These are phyloP conservation scores for Progne subis DNA, from an alignment of 2,113 vertebrate genomes.

Conservation along the genomic window DNA sequence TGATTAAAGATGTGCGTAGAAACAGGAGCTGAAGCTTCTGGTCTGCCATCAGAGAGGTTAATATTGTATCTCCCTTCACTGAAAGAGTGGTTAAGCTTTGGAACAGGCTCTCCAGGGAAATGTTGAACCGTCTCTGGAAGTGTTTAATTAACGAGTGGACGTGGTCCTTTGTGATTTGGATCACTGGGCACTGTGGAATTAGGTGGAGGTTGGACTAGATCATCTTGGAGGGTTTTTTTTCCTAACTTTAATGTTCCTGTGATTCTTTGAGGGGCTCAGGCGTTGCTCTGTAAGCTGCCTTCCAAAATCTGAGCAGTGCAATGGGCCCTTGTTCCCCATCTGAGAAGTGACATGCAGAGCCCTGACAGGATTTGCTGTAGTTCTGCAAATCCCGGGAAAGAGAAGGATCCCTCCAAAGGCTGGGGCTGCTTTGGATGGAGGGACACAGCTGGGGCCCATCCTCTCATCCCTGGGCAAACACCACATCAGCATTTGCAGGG, in stretches of 20 bases:
- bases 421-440: neutral
- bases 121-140: neutral
- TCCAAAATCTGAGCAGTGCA: neutral
- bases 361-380: neutral
- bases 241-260: neutral
- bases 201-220: neutral
- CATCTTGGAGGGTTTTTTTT: neutral
- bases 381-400: neutral
- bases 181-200: neutral
- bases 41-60: neutral
- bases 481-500: neutral
- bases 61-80: neutral
- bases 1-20: neutral
- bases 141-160: rapidly evolving
- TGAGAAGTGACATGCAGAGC: neutral
- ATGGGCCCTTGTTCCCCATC: neutral
- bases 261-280: neutral
- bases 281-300: neutral
- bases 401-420: neutral
- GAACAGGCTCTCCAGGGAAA: neutral
- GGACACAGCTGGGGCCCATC: neutral
- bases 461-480: neutral
- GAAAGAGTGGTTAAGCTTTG: neutral
- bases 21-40: neutral
- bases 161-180: neutral